phyloP scores from a whole-genome alignment of 2,888 invertebrate genomes.

The Drosophila phalerata region DNA sequence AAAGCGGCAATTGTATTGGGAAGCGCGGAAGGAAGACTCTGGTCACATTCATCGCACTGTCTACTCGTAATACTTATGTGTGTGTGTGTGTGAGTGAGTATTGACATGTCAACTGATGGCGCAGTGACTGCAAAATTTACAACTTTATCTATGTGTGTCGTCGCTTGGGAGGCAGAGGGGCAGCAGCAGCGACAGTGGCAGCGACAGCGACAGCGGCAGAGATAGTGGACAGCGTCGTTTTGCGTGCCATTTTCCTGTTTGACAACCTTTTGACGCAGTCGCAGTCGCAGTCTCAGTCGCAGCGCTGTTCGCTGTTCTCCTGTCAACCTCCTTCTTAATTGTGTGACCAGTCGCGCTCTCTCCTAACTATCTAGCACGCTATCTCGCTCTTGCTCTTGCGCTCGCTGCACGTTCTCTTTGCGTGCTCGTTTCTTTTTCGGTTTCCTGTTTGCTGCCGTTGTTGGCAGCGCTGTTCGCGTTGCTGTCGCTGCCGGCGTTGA shows the following conservation, averaged over 20 bases:
- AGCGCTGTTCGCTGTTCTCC: conserved; percentile 44
- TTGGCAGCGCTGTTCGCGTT: conserved; percentile 40
- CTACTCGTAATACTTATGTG: conserved; percentile 10
- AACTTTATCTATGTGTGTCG: conserved; percentile 81
- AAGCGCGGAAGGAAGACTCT: conserved; percentile 53
- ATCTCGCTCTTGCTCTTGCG: conserved; percentile 31
- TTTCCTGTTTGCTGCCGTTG: conserved; percentile 73
- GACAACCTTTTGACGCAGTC: conserved; percentile 73
- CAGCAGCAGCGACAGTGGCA: conserved; percentile 7
- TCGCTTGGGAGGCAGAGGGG: conserved; percentile 22
- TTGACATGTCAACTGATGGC: conserved; percentile 73
- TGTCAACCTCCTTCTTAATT: conserved; percentile 76
- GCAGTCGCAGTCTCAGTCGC: conserved; percentile 7
- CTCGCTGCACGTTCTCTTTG: conserved; percentile 4
- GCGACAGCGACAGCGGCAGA: conserved; percentile 18
- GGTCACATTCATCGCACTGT: not conserved
- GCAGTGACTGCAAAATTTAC: conserved; percentile 69
- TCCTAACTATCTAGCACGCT: conserved; percentile 45
- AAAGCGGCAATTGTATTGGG: conserved; percentile 70
- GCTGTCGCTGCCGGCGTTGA: conserved; percentile 68
- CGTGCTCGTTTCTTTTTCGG: conserved; percentile 61
- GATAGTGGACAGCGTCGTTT: conserved; percentile 8
- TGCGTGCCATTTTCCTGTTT: conserved; percentile 79
- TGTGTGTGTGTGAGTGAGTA: conserved; percentile 43
- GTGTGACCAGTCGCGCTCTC: conserved; percentile 61